These are phyloP conservation scores for Clepsis dumicolana DNA, from an alignment of 2,888 invertebrate genomes.

Conservation along the genomic window DNA sequence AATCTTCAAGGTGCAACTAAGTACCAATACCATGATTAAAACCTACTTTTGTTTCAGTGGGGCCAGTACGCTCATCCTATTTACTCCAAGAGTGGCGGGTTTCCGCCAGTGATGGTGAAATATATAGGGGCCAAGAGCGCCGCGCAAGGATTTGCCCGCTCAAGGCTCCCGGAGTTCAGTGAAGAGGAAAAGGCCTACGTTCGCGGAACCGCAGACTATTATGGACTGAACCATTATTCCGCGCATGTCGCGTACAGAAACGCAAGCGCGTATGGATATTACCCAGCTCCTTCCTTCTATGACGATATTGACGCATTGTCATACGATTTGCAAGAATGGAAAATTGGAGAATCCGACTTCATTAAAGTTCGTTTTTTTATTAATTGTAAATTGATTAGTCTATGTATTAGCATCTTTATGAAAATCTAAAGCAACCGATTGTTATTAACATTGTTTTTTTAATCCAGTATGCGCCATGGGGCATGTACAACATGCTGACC, in stretches of 20 bases:
- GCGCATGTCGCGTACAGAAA: conserved; percentile 63
- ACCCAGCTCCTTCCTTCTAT: conserved; percentile 51
- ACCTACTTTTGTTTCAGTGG: conserved; percentile 63
- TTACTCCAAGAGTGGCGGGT: conserved; percentile 86
- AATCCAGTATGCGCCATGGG: conserved; percentile 79
- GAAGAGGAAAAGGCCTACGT: conserved; percentile 66
- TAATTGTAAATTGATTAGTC: background rate
- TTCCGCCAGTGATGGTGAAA: conserved; percentile 86
- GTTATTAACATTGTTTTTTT: conserved; percentile 3
- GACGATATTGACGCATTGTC: conserved; percentile 51
- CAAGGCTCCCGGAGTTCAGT: conserved; percentile 74
- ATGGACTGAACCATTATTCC: conserved; percentile 88
- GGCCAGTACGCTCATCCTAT: conserved; percentile 88
- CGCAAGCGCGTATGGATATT: conserved; percentile 49
- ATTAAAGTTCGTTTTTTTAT: conserved; percentile 38
- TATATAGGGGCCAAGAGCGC: conserved; percentile 84
- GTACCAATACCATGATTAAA: too few species aligned
- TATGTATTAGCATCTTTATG: background rate
- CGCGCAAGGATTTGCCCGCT: conserved; percentile 70
- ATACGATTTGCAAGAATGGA: conserved; percentile 50
- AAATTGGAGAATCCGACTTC: conserved; percentile 49
- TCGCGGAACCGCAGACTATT: conserved; percentile 61
- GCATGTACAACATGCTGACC: conserved; percentile 82
- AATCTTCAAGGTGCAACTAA: too few species aligned
- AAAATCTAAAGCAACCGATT: background rate